Base-by-base conservation (phyloP, 2,888 invertebrate species). In the Athetis lepigone region DNA sequence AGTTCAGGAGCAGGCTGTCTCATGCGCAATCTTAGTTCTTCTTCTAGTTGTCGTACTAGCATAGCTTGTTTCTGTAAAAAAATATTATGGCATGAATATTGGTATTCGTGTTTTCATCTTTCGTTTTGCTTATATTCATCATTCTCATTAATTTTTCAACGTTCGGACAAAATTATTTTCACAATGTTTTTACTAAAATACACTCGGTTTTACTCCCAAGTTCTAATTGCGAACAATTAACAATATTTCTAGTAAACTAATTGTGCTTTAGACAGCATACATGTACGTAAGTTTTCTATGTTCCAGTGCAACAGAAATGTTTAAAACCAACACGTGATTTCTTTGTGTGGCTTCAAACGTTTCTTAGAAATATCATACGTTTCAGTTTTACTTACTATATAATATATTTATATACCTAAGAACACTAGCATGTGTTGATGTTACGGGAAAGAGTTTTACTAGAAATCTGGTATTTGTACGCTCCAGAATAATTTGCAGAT, bases 1-100 rank as follows among this genome's bases (percentile, higher is more conserved):
- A 98, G 96, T 92, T 98, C 98, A 75, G 98, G 96, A 86, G 98
- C 98, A 2, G 98, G 98, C 75, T 98, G 98, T 36, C 98, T 96
- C 97, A 98, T 97, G 81, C 98, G 96, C 93, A 98, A 95, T 85
- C 98, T 95, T 62, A 99, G 95, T 93, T 99, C 98, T 89, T 98
- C 98, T 92, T 99, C 98, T 82, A 99, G 93, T 91, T 99, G 98
- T 37, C 98, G 96, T 64, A 99, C 98, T 90, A 98, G 95, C 97
- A 98, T 98, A 55, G 98, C 98, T 97, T 98, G 98, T 97, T 98
- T 98, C 98, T 98, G 96, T 46, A 95, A 95, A 86, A 70, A 83
- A 79, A 57, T 61, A 68, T 74, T 0, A 40, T 47, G n/a, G n/a
- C 11, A 40, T 69, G 27, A 40, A 29, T 42, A 0, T 36, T 50